Evolutionary conservation across 2,797 vertebrate genomes (phyloP).

Genomic region (Spea hammondii): DNA sequence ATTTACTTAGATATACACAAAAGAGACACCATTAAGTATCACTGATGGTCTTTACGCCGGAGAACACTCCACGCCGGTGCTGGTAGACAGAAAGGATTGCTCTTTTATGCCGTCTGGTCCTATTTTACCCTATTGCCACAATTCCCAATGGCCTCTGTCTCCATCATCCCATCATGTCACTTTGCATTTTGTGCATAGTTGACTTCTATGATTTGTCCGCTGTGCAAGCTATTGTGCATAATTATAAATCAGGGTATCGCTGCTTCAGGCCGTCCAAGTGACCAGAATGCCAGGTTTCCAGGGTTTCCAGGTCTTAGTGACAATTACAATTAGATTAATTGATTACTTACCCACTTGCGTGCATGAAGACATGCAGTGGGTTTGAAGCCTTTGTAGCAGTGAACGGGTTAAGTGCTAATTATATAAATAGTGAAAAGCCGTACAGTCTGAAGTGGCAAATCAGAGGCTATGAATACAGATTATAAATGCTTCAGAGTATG

Average conservation of each 20-base stretch:
- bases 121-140: constrained; percentile 19
- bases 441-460: constrained; percentile 1
- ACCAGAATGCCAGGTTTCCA: constrained; percentile 25
- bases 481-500: neutral
- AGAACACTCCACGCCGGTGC: constrained; percentile 10
- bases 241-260: constrained; percentile 18
- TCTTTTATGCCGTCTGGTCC: constrained; percentile 2
- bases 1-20: no score
- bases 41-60: no score
- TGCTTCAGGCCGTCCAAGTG: constrained; percentile 19
- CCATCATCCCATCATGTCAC: constrained; percentile 26
- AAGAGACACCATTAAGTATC: no score
- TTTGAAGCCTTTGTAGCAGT: constrained; percentile 4
- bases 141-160: constrained; percentile 25
- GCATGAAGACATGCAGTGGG: constrained; percentile 5
- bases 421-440: neutral
- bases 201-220: constrained; percentile 14
- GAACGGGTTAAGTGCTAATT: constrained; percentile 35
- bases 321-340: constrained; percentile 43
- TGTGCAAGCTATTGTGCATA: constrained; percentile 25
- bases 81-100: constrained; percentile 24
- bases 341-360: constrained; percentile 33
- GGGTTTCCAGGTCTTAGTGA: constrained; percentile 32
- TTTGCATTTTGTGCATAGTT: constrained; percentile 12
- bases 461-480: neutral